Conservation (phyloP, 2,113 vertebrate genomes). For the Tragelaphus scriptus region DNA sequence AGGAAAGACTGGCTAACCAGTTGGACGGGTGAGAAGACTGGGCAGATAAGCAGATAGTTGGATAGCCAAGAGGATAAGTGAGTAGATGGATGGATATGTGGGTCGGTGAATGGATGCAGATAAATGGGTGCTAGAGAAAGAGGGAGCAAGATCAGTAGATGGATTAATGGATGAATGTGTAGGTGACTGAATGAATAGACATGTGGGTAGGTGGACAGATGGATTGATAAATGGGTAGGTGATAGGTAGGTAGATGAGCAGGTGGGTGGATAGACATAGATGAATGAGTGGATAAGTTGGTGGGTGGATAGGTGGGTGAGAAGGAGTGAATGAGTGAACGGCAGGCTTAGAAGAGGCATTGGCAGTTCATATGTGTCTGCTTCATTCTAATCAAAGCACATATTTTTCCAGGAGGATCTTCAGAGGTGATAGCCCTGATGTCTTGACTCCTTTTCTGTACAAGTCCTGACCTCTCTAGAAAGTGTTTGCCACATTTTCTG, state of each 20-base stretch:
- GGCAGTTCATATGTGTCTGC: not conserved
- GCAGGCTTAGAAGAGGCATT: not conserved
- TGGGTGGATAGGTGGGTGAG: not conserved
- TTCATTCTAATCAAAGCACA: conserved; percentile 22
- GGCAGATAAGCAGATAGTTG: not conserved
- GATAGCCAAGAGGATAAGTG: not conserved
- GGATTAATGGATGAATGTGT: not conserved
- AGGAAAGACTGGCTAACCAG: not conserved
- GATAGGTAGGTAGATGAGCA: not conserved
- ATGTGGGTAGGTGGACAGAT: not conserved
- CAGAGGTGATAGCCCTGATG: not conserved
- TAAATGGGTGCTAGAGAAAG: not conserved
- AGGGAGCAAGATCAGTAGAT: not conserved
- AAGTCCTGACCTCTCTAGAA: not conserved
- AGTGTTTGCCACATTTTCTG: not conserved
- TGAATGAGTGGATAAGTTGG: not conserved
- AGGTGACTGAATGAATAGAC: not conserved
- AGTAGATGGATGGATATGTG: not conserved
- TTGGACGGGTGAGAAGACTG: not conserved
- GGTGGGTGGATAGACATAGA: not conserved
- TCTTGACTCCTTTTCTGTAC: not conserved
- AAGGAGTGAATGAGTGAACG: not conserved
- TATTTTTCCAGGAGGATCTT: not conserved
- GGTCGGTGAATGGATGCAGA: not conserved
- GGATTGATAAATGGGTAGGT: not conserved